phyloP scores from a whole-genome alignment of 2,113 vertebrate genomes.

The Xenopus laevis region DNA sequence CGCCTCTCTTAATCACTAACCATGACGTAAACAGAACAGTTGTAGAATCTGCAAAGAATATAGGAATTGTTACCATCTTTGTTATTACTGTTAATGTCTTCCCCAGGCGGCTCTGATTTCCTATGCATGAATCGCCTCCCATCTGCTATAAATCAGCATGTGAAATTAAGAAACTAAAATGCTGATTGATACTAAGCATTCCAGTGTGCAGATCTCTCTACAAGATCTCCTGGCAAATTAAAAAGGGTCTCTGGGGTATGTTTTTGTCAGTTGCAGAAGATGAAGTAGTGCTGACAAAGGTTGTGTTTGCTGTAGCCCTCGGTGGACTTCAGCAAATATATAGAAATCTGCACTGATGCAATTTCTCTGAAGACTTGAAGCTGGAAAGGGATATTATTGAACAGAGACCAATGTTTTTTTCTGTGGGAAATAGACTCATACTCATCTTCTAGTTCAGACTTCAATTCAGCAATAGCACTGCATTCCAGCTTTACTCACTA shows the following conservation, averaged over 20 bases:
- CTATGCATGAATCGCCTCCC: conserved; percentile 1
- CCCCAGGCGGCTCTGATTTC: conserved; percentile 34
- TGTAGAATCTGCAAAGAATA: conserved; percentile 1
- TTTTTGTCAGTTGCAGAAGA: conserved; percentile 23
- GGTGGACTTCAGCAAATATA: conserved; percentile 11
- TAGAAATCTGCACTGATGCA: conserved; percentile 8
- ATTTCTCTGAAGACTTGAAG: not conserved
- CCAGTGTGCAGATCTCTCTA: conserved; percentile 7
- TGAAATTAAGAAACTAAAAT: conserved; percentile 24
- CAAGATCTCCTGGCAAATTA: conserved; percentile 10
- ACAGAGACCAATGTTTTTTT: conserved; percentile 19
- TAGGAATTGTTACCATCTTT: conserved; percentile 23
- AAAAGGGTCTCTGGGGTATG: not conserved
- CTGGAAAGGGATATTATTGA: not conserved
- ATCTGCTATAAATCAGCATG: conserved; percentile 34
- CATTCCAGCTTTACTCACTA: too few relatives aligned
- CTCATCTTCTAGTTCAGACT: conserved; percentile 4
- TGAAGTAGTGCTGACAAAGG: conserved; percentile 28
- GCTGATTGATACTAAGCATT: conserved; percentile 21
- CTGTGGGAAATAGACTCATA: not conserved
- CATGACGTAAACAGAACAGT: conserved; percentile 12
- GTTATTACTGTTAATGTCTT: conserved; percentile 3
- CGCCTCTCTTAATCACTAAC: conserved; percentile 3
- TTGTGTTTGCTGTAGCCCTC: conserved; percentile 1
- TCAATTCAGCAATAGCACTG: too few relatives aligned